A percentile compares a stretch with the other conserved stretches of the same genome.
Evolutionary conservation across 2,113 vertebrate genomes (phyloP).

Genomic region (Verasper variegatus): DNA sequence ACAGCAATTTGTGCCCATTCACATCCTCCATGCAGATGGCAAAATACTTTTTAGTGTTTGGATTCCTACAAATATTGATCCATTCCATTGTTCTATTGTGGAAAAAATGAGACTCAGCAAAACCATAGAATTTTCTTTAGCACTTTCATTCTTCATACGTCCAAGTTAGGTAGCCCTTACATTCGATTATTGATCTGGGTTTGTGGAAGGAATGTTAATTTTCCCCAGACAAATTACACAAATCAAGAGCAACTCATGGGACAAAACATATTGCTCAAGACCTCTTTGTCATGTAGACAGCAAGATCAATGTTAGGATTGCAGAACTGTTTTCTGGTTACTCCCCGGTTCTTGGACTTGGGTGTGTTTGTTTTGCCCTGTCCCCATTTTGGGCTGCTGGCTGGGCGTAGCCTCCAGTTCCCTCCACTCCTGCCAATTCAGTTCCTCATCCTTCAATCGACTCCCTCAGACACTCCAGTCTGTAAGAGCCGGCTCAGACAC

Average conservation of each 20-base stretch:
- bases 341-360: no score
- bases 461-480: no score
- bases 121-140: background rate
- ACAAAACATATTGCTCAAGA: background rate
- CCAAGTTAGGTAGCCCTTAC: background rate
- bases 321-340: no score
- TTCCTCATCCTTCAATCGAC: no score
- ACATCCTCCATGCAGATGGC: slow-evolving; percentile 55
- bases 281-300: background rate
- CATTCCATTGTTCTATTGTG: slow-evolving; percentile 5
- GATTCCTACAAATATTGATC: slow-evolving; percentile 11
- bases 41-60: slow-evolving; percentile 2
- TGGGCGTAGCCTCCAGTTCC: no score
- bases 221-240: background rate
- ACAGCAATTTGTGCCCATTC: slow-evolving; percentile 35
- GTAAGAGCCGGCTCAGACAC: no score
- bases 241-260: background rate
- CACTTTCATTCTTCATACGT: background rate
- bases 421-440: no score
- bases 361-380: no score
- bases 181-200: background rate
- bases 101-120: background rate
- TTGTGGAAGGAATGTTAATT: background rate
- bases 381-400: no score
- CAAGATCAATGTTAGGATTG: background rate